Evolutionary conservation across 2,888 invertebrate species (phyloP), one percentile per base, ranked within the genome.

Genomic region (Diarsia dahlii): DNA sequence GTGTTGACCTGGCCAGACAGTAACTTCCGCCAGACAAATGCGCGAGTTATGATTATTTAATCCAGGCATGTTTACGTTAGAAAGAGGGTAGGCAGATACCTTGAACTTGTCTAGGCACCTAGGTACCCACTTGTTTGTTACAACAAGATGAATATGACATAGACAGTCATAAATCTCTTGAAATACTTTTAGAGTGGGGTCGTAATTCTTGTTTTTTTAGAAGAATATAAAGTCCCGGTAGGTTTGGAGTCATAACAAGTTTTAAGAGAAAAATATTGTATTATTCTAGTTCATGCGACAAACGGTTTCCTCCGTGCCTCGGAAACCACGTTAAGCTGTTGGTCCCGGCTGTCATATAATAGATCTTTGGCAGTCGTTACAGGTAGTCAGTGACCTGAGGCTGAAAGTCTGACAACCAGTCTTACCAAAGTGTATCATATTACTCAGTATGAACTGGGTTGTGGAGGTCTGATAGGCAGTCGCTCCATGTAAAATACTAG

Each of bases 31-130:
- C 88, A 87, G 84, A 89, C 89, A 65, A 88, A 90, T 45, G 88
- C 88, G 77, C 82, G 81, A 74, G 76, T 81, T 81, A 91, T 92
- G 89, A 89, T 90, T 92, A 89, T 91, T 93, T 93, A 90, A 92
- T 92, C 86, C 85, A 46, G 64, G 69, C 79, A 72, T 85, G 88
- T 89, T 90, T 88, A 60, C 63, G n/a, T n/a, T n/a, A n/a, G n/a
- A 54, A 78, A 72, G 58, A 64, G 48, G 48, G 39, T 46, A 63
- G 23, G 28, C 9, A 45, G 12, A n/a, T 71, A 75, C 69, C 75
- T 78, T 81, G 78, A 83, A 74, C 71, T 70, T 78, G 62, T 50
- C 28, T 45, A 15, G 6, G 20, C 28, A n/a, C n/a, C n/a, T n/a
- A n/a, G n/a, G n/a, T n/a, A n/a, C n/a, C n/a, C n/a, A 52, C 5